phyloP scores from a whole-genome alignment of 1,140 invertebrate genomes.

The Leguminivora glycinivorella region DNA sequence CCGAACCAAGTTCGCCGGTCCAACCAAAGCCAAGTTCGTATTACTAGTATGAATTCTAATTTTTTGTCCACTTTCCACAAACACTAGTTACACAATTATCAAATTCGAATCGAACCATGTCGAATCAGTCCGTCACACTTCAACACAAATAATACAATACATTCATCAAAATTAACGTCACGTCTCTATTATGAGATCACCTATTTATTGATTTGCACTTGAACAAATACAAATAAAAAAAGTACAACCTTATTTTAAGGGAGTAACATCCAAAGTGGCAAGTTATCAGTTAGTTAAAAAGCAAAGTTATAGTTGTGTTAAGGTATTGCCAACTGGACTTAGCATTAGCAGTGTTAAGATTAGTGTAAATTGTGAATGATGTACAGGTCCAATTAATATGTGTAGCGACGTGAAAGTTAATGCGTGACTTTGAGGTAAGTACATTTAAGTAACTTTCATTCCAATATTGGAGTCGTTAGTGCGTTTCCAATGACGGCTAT shows the following conservation, averaged over 20 bases:
- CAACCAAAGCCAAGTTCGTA: no score
- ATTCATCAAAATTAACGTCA: constrained; percentile 44
- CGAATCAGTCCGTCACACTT: constrained; percentile 34
- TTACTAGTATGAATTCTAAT: not conserved
- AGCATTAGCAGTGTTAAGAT: constrained; percentile 17
- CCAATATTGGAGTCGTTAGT: not conserved
- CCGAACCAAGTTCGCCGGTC: no score
- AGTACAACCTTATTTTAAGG: not conserved
- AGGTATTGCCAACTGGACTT: constrained; percentile 2
- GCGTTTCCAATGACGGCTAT: no score
- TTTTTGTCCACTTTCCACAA: not conserved
- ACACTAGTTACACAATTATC: constrained; percentile 18
- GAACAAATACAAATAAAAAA: not conserved
- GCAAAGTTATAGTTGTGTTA: not conserved
- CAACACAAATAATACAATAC: constrained; percentile 28
- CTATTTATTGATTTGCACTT: not conserved
- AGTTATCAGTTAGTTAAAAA: not conserved
- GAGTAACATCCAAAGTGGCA: not conserved
- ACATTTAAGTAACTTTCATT: no score
- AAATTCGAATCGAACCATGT: constrained; percentile 3
- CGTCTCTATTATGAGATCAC: constrained; percentile 33
- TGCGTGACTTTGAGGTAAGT: not conserved
- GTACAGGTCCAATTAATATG: constrained; percentile 19
- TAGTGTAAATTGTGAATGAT: constrained; percentile 9
- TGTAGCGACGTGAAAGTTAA: not conserved